Conservation (phyloP, 2,113 vertebrate genomes). For the Pteropus alecto region DNA sequence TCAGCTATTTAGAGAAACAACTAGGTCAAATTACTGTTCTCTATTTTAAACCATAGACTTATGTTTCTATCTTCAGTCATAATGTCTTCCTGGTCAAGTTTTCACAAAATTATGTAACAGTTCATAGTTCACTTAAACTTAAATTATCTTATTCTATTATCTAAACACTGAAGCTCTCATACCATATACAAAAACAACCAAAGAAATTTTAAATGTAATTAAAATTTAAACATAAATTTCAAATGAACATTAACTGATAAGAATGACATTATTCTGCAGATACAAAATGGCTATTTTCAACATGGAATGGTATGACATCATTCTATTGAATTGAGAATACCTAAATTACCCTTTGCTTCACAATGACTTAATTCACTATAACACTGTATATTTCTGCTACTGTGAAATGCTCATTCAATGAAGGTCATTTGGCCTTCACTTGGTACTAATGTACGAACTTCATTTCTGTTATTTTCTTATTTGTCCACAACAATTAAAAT, state of each 20-base stretch:
- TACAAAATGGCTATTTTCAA: conserved; percentile 15
- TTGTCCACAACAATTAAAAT: neutral
- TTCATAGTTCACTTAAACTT: neutral
- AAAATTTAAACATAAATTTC: conserved; percentile 25
- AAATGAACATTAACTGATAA: neutral
- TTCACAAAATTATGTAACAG: neutral
- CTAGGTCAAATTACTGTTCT: neutral
- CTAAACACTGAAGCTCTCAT: neutral
- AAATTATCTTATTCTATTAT: neutral
- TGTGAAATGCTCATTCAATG: neutral
- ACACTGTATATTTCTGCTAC: neutral
- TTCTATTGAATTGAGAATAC: neutral
- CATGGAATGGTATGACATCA: neutral
- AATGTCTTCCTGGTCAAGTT: neutral
- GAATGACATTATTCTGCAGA: neutral
- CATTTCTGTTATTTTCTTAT: conserved; percentile 15
- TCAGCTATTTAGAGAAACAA: neutral
- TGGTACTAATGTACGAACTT: neutral
- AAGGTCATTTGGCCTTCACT: neutral
- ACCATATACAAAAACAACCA: neutral
- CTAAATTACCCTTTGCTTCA: neutral
- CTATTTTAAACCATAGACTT: neutral
- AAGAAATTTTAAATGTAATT: neutral
- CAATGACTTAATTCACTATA: neutral
- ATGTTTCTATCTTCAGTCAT: neutral